phyloP scores from a whole-genome alignment of 2,888 invertebrate genomes.

The Sinelater perroti region DNA sequence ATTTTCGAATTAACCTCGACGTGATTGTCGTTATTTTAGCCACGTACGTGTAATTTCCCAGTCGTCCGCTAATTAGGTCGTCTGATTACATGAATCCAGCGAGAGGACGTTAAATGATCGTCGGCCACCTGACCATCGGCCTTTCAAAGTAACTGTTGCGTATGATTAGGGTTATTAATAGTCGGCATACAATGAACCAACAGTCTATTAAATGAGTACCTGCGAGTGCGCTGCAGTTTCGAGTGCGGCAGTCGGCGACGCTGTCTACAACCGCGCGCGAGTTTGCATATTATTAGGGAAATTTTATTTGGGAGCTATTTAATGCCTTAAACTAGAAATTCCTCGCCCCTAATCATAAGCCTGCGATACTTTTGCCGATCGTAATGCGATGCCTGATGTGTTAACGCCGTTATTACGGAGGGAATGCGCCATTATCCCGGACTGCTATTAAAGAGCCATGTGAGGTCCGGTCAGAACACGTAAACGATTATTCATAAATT shows the following conservation, averaged over 20 bases:
- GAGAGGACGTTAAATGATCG: constrained; percentile 15
- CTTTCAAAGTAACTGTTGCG: constrained; percentile 33
- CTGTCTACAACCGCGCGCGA: background rate
- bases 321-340: constrained; percentile 18
- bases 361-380: constrained; percentile 41
- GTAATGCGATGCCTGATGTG: constrained; percentile 48
- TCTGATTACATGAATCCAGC: constrained; percentile 22
- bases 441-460: constrained; percentile 43
- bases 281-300: constrained; percentile 17
- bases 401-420: constrained; percentile 50
- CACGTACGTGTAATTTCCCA: constrained; percentile 29
- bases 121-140: constrained; percentile 38
- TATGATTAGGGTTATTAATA: constrained; percentile 40
- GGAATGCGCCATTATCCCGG: constrained; percentile 40
- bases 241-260: constrained; percentile 8
- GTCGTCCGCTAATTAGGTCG: constrained; percentile 17
- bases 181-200: constrained; percentile 17
- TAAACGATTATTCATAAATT: background rate
- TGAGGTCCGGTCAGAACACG: constrained; percentile 40
- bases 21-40: constrained; percentile 38
- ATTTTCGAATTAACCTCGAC: constrained; percentile 38
- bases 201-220: constrained; percentile 14
- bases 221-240: constrained; percentile 3
- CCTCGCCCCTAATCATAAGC: constrained; percentile 20
- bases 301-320: constrained; percentile 16